These are phyloP conservation scores for Heliconius charithonia DNA, from an alignment of 2,888 invertebrate species.

Conservation along the genomic window DNA sequence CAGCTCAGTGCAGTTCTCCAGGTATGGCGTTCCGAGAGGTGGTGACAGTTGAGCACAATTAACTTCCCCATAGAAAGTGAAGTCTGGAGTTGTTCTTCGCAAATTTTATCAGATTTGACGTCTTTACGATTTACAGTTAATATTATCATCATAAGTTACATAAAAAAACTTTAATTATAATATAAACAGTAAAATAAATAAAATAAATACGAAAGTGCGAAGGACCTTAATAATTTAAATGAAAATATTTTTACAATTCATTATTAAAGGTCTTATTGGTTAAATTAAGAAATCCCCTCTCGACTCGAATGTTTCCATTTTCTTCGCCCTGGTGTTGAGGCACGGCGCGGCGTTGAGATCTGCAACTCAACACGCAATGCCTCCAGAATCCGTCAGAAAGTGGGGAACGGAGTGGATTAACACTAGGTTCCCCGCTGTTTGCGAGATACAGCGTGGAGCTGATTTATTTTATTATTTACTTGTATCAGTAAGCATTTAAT, in stretches of 20 bases:
- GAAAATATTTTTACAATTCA: background rate
- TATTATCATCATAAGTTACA: too few species aligned
- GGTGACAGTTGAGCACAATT: background rate
- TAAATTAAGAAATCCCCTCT: background rate
- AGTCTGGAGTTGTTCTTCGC: background rate
- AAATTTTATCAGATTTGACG: background rate
- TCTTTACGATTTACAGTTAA: background rate
- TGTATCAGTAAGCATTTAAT: too few species aligned
- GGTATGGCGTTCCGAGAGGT: background rate
- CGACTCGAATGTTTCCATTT: too few species aligned
- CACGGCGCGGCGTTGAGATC: too few species aligned
- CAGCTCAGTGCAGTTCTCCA: background rate
- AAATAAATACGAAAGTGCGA: background rate
- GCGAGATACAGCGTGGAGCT: too few species aligned
- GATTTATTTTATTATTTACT: too few species aligned
- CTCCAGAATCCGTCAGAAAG: too few species aligned
- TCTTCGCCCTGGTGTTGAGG: too few species aligned
- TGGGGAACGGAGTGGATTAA: too few species aligned
- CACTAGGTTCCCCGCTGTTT: too few species aligned
- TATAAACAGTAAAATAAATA: background rate
- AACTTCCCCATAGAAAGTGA: background rate
- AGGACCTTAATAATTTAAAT: background rate
- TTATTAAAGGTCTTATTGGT: background rate
- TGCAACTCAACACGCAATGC: too few species aligned
- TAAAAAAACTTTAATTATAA: background rate